Conservation (phyloP, 53 echinoderm and acorn worm species). For the Antedon mediterranea region DNA sequence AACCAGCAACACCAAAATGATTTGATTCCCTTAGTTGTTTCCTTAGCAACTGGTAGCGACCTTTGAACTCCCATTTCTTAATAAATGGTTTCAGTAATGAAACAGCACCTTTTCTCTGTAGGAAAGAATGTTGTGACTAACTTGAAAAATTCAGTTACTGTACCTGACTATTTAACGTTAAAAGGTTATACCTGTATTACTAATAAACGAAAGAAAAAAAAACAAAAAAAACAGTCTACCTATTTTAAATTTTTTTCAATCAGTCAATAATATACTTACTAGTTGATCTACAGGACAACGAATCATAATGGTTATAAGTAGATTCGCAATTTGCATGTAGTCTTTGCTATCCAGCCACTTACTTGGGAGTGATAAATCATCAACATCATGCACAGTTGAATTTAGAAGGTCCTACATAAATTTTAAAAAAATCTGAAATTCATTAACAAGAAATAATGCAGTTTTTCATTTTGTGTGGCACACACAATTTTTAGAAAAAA, state of each 20-base stretch:
- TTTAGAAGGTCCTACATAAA: constrained; percentile 38
- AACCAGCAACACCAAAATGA: constrained; percentile 59
- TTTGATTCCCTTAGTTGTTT: constrained; percentile 31
- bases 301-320: constrained; percentile 45
- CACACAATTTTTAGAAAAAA: no score
- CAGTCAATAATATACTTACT: constrained; percentile 32
- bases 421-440: no score
- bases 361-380: constrained; percentile 19
- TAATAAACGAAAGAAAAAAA: no score
- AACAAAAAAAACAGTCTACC: no score
- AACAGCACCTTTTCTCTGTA: constrained; percentile 50
- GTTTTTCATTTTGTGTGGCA: no score
- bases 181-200: no score
- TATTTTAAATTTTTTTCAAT: no score
- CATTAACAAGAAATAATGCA: no score
- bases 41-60: constrained; percentile 62
- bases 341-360: constrained; percentile 15
- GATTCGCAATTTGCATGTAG: constrained; percentile 29
- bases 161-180: no score
- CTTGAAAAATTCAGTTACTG: no score
- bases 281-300: constrained; percentile 31
- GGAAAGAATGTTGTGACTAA: neutral
- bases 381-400: constrained; percentile 21
- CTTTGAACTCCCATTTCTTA: constrained; percentile 68
- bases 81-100: constrained; percentile 46